phyloP scores from a whole-genome alignment of 2,797 vertebrate genomes.

The Chaunax sp. region DNA sequence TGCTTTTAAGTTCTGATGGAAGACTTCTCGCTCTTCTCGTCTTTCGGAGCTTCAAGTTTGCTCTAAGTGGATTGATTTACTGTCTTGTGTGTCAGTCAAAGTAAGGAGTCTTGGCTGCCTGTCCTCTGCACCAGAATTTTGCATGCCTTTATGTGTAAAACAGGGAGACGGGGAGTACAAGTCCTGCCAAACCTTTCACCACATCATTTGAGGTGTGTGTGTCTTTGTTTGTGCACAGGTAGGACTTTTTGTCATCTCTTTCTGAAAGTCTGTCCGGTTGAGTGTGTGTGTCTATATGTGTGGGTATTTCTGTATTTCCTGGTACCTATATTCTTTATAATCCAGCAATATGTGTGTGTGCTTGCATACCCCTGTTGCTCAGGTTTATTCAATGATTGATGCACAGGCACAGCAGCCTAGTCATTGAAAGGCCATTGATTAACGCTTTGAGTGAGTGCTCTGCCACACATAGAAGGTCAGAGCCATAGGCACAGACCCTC shows the following conservation, averaged over 20 bases:
- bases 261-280: slow-evolving; percentile 1
- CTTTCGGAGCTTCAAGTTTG: slow-evolving; percentile 53
- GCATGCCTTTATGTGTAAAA: slow-evolving; percentile 47
- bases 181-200: slow-evolving; percentile 49
- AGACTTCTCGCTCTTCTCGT: slow-evolving; percentile 47
- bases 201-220: slow-evolving; percentile 25
- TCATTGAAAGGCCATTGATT: slow-evolving; percentile 72
- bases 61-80: slow-evolving; percentile 70
- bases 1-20: slow-evolving; percentile 25
- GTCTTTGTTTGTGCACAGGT: slow-evolving; percentile 23
- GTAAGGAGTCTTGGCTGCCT: slow-evolving; percentile 45
- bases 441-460: slow-evolving; percentile 69
- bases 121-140: slow-evolving; percentile 44
- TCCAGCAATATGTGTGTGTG: slow-evolving; percentile 43
- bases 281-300: slow-evolving; percentile 2
- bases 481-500: slow-evolving; percentile 46
- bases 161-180: slow-evolving; percentile 27
- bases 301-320: slow-evolving; percentile 2
- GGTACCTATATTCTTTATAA: slow-evolving; percentile 29
- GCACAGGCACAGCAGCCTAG: slow-evolving; percentile 26
- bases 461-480: slow-evolving; percentile 68
- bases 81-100: slow-evolving; percentile 51
- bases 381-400: slow-evolving; percentile 58
- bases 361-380: slow-evolving; percentile 36
- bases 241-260: slow-evolving; percentile 8